phyloP scores from a whole-genome alignment of 2,888 invertebrate species.

The Notodonta ziczac region DNA sequence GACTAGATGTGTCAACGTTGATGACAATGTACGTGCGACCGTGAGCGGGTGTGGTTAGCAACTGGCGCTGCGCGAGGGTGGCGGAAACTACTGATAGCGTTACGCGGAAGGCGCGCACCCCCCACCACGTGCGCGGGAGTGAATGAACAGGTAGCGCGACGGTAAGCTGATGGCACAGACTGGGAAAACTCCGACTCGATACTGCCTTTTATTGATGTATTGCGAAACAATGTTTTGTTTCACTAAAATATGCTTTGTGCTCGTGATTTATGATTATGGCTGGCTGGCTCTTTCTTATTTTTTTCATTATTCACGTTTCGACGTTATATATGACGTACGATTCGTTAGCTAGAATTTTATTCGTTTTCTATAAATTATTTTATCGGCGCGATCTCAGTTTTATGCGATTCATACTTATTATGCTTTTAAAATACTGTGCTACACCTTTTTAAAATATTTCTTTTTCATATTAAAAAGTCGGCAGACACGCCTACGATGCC shows the following conservation, averaged over 20 bases:
- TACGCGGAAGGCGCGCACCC: slow-evolving; percentile 81
- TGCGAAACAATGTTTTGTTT: slow-evolving; percentile 13
- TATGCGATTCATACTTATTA: neutral
- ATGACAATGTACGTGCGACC: slow-evolving; percentile 67
- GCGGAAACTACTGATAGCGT: slow-evolving; percentile 82
- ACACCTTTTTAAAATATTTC: too few relatives aligned
- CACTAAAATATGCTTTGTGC: slow-evolving; percentile 13
- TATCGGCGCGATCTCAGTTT: neutral
- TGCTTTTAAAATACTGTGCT: too few relatives aligned
- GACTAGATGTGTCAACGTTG: slow-evolving; percentile 71
- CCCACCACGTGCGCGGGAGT: slow-evolving; percentile 70
- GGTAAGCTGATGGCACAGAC: slow-evolving; percentile 58
- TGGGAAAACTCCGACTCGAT: slow-evolving; percentile 45
- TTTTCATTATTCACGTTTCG: slow-evolving; percentile 2
- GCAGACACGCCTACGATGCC: too few relatives aligned
- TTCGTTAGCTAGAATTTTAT: slow-evolving; percentile 1
- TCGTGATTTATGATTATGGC: slow-evolving; percentile 12
- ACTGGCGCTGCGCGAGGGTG: slow-evolving; percentile 80
- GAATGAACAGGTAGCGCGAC: slow-evolving; percentile 79
- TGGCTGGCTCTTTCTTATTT: neutral
- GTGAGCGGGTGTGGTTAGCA: slow-evolving; percentile 81
- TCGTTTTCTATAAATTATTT: neutral
- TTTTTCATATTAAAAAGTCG: too few relatives aligned
- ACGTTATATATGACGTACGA: neutral
- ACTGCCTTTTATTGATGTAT: slow-evolving; percentile 25